Evolutionary conservation across 2,797 vertebrate genomes (phyloP).

Genomic region (Coranthus polyacanthus): DNA sequence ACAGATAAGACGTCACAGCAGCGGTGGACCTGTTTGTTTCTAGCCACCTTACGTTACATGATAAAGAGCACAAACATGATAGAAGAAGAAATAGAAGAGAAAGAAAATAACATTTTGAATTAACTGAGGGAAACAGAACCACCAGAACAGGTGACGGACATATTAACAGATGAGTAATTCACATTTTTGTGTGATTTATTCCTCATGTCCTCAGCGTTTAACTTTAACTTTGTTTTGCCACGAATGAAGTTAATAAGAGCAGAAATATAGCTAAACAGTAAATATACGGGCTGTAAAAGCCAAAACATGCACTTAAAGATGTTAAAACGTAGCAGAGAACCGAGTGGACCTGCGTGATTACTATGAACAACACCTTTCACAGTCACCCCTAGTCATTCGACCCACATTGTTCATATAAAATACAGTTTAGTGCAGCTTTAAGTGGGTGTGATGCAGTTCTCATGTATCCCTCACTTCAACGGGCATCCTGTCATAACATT

Average conservation of each 20-base stretch:
- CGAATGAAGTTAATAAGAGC: neutral
- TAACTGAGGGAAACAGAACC: no score
- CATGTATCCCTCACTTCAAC: conserved; percentile 11
- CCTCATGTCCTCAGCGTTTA: no score
- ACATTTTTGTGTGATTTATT: no score
- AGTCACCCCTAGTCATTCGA: neutral
- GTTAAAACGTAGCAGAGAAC: neutral
- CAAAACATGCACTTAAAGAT: neutral
- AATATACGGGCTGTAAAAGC: neutral
- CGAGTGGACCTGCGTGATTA: neutral
- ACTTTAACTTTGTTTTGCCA: neutral
- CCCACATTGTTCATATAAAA: neutral
- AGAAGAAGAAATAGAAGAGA: no score
- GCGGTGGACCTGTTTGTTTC: no score
- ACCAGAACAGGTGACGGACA: no score
- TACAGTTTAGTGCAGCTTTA: conserved; percentile 5
- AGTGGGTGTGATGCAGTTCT: neutral
- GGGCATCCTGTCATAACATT: conserved; percentile 34
- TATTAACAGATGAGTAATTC: no score
- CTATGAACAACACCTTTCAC: neutral
- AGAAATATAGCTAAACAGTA: neutral
- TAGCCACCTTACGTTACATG: no score
- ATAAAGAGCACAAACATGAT: no score
- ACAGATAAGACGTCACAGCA: no score
- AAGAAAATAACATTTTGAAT: no score